Base-by-base conservation (phyloP, 2,113 vertebrate species). In the Corythornis madagascariensis region DNA sequence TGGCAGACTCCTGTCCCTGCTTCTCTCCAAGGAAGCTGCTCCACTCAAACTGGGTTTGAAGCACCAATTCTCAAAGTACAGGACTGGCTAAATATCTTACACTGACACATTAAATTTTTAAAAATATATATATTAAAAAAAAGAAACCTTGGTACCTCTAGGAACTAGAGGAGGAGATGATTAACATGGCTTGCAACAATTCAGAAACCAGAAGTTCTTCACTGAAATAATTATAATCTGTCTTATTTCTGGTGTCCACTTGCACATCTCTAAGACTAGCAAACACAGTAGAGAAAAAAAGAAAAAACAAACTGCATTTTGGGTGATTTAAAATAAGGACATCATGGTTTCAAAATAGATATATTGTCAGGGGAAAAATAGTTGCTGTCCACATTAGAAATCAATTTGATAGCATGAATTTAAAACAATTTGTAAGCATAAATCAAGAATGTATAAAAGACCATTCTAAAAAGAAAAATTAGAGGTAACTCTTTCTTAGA, bases 51-150 rank as follows among this genome's bases (percentile, higher is more conserved):
- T 3, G 7, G 5, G 15, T 63, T 81, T 47, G 63, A 89, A 82
- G 21, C 18, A 65, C 4, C 14, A 65, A 16, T 10, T 26, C 53
- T 75, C 74, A 64, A 77, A 83, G 35, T 9, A 75, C 3, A 35
- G 21, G 25, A 26, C 6, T 72, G 26, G 57, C 4, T 55, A 13
- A 45, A 21, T 57, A 66, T 17, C 11, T 60, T 40, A 81, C 42
- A 33, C 31, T 25, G 17, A 65, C 35, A 24, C 6, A 9, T 11
- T 53, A 11, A 77, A 18, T 6, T 4, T 16, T 38, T 45, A 24
- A 43, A 40, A 20, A 11, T 1, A 2, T 2, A 43, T 35, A 20
- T 28, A 20, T 11, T 1, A 2, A 29, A 38, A 20, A 11, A 1
- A 2, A 2, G 19, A 77, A 59, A 7, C 16, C 56, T 70, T 57